phyloP scores from a whole-genome alignment of 2,797 vertebrate species.

The Naso thynnoides region DNA sequence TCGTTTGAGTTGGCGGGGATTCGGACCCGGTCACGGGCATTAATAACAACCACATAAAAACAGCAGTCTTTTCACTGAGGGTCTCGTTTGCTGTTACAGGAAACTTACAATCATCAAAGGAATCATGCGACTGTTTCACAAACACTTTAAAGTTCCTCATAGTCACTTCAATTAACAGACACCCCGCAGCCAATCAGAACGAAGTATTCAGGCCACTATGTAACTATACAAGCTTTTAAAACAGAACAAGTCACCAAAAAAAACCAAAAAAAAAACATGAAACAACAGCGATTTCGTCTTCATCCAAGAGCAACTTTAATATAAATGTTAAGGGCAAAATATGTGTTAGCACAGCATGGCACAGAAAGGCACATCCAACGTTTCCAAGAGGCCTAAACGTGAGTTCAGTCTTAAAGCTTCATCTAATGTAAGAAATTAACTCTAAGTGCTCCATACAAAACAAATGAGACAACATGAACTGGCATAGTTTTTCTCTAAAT shows the following conservation, averaged over 20 bases:
- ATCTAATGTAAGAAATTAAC: conserved; percentile 38
- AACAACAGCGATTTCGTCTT: not conserved
- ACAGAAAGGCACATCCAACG: conserved; percentile 64
- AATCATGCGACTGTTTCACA: too few species aligned
- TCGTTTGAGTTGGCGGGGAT: too few species aligned
- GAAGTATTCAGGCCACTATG: too few species aligned
- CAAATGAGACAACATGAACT: conserved; percentile 52
- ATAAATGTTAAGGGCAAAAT: conserved; percentile 66
- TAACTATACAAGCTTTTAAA: too few species aligned
- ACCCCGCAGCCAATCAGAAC: too few species aligned
- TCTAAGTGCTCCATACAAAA: conserved; percentile 52
- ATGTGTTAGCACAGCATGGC: conserved; percentile 61
- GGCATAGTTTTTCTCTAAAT: conserved; percentile 54
- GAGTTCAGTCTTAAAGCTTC: conserved; percentile 36
- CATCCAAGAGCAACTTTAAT: conserved; percentile 71
- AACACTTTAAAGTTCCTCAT: too few species aligned
- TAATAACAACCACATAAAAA: too few species aligned
- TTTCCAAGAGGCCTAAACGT: conserved; percentile 39
- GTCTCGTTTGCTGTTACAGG: too few species aligned
- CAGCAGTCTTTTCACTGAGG: too few species aligned
- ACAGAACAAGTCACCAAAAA: not conserved
- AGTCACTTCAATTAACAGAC: too few species aligned
- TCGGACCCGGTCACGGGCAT: too few species aligned
- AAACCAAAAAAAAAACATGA: not conserved
- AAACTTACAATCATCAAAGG: too few species aligned